Base-by-base conservation (phyloP, 1,140 invertebrate genomes). In the Hylaeus volcanicus region DNA sequence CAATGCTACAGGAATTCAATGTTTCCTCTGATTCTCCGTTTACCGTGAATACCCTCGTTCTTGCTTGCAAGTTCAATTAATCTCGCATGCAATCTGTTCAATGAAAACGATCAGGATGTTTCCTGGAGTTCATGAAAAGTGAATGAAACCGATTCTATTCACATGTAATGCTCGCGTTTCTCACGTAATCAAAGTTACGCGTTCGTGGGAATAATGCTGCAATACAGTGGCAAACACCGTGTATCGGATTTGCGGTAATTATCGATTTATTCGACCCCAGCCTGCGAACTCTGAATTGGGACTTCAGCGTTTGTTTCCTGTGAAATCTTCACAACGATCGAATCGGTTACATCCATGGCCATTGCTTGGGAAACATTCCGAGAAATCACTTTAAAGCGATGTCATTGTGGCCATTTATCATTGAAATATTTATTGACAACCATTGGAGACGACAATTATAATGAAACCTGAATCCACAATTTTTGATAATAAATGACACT, bases 171-270 rank as follows among this genome's bases (percentile, higher is more conserved):
- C 12, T 48, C 41, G 64, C 2, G 26, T 48, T 76, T 76, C 74
- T 68, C 74, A 76, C n/a, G 74, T 58, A 68, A 76, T 76, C 72
- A 74, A 64, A 74, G 61, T 74, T 64, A 76, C 41, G 74, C 64
- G 58, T 45, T 15, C 74, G 74, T 76, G 74, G 55, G 74, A 76
- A 66, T 15, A 53, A 48, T 76, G 56, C 4, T 58, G 43, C n/a
- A 58, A 68, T 76, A 68, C 58, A 66, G 12, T 48, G 15, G 53
- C 41, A 4, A 5, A 41, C 26, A 76, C 64, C 65, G 65, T 68
- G 15, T 43, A 53, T 68, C 15, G 45, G 41, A 76, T 45, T 76
- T 58, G 43, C 63, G 41, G 15, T 75, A 75, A 75, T 56, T 75
- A 26, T 48, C 8, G 41, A 76, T 76, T 76, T 63, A 48, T 76